Evolutionary conservation across 2,888 invertebrate genomes (phyloP).

Genomic region (Parochlus steinenii): DNA sequence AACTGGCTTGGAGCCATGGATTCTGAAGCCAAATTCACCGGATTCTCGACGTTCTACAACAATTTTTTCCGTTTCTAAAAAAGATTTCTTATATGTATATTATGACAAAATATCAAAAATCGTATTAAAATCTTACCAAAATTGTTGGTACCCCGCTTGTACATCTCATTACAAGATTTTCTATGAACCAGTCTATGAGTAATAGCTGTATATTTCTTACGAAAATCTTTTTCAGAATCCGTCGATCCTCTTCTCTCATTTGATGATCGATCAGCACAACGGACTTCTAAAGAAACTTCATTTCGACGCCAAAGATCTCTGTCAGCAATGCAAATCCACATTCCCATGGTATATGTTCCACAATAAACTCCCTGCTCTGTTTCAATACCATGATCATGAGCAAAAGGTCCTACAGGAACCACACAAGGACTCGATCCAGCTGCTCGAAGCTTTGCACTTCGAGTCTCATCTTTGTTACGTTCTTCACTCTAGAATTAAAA

Average conservation of each 20-base stretch:
- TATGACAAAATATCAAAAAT: not conserved
- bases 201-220: constrained; percentile 68
- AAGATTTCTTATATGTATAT: not conserved
- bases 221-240: constrained; percentile 73
- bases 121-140: constrained; percentile 49
- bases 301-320: constrained; percentile 43
- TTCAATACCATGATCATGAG: constrained; percentile 16
- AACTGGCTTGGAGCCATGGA: constrained; percentile 91
- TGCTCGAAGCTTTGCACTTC: constrained; percentile 46
- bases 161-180: constrained; percentile 80
- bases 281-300: constrained; percentile 1
- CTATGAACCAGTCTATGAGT: constrained; percentile 81
- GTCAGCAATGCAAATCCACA: constrained; percentile 63
- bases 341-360: constrained; percentile 52
- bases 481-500: constrained; percentile 40
- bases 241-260: constrained; percentile 44
- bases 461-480: constrained; percentile 50
- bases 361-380: constrained; percentile 47
- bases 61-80: constrained; percentile 69
- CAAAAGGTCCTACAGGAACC: constrained; percentile 26
- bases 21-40: constrained; percentile 87
- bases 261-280: constrained; percentile 19
- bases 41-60: constrained; percentile 67
- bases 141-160: constrained; percentile 64
- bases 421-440: constrained; percentile 52